A percentile compares a stretch with the other conserved stretches of the same genome.
Evolutionary conservation across 2,888 invertebrate species (phyloP).

Genomic region (Galerucella calmariensis): DNA sequence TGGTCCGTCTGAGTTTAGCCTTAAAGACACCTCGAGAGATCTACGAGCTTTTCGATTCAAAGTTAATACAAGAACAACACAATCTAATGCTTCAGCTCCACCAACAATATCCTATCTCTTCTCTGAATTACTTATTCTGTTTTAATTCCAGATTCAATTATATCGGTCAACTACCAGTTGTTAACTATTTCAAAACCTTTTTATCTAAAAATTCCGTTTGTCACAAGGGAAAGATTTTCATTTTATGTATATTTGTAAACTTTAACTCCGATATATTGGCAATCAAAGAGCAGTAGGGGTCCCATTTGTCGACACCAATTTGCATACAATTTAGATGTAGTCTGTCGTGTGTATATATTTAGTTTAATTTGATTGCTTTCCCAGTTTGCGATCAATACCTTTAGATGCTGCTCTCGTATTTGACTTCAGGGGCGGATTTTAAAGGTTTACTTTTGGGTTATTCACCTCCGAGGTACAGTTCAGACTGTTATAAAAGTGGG

Average conservation of each 20-base stretch:
- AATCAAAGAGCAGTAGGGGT: conserved; percentile 39
- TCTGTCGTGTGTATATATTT: conserved; percentile 28
- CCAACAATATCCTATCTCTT: too few relatives aligned
- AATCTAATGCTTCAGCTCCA: too few relatives aligned
- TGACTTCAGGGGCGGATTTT: conserved; percentile 7
- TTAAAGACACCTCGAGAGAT: too few relatives aligned
- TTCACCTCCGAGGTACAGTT: neutral
- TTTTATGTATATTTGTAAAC: conserved; percentile 18
- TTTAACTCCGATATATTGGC: conserved; percentile 26
- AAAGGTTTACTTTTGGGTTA: neutral
- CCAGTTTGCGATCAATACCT: conserved; percentile 29
- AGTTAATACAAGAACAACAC: too few relatives aligned
- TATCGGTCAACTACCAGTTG: neutral
- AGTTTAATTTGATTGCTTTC: conserved; percentile 34
- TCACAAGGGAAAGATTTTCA: neutral
- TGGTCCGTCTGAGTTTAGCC: too few relatives aligned
- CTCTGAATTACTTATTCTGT: too few relatives aligned
- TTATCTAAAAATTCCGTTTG: neutral
- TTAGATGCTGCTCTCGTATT: conserved; percentile 19
- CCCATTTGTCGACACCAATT: conserved; percentile 52
- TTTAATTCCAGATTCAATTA: neutral
- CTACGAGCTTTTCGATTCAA: too few relatives aligned
- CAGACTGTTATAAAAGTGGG: neutral
- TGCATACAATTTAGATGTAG: conserved; percentile 51
- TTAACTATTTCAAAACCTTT: neutral